Evolutionary conservation across 1,140 invertebrate species (phyloP), one percentile per base, ranked within the genome.

Genomic region (Neoseiulus cucumeris): DNA sequence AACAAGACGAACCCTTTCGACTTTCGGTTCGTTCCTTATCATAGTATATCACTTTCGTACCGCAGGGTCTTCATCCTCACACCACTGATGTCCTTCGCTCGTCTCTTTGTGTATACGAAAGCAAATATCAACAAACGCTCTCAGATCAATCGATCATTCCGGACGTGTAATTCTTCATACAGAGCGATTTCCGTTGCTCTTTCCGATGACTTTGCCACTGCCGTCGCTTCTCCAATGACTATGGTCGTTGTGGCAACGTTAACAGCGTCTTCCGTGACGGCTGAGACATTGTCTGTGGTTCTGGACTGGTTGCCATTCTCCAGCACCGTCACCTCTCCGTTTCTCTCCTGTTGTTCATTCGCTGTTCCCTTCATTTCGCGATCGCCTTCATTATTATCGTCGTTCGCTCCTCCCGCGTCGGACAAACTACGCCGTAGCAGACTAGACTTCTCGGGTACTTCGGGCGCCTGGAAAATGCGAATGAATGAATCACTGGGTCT

Each of bases 401-500:
- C 51, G 25, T 59, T 59, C 33, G 51, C 14, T 25, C 51, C 51
- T 14, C 51, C 51, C 25, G 51, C 22, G 51, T 59, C 51, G 22
- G 51, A 59, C 14, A 59, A 33, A 33, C 14, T 59, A 9, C 51
- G 51, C 0, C 51, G 51, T 25, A 59, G 33, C 14, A 59, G 51
- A 33, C 51, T 59, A 59, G 51, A 59, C 9, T 59, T 59, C 33
- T 59, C 51, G 51, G 51, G 51, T 18, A 59, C 51, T 25, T 59
- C 22, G 25, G 51, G 51, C 33, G 51, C 51, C 51, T 59, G 51
- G 12, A 59, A 59, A 59, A 59, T 33, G 51, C 17, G 14, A 59
- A 39, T 39, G 14, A 59, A 20, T 20, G 14, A 2, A 20, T 29
- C 9, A 2, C 22, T 6, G 33, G 25, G 4, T 59, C 14, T 4